Percentiles rank a stretch among this genome's conserved stretches.
Conservation (phyloP, 2,888 invertebrate species). For the Tenthredo amoena region DNA sequence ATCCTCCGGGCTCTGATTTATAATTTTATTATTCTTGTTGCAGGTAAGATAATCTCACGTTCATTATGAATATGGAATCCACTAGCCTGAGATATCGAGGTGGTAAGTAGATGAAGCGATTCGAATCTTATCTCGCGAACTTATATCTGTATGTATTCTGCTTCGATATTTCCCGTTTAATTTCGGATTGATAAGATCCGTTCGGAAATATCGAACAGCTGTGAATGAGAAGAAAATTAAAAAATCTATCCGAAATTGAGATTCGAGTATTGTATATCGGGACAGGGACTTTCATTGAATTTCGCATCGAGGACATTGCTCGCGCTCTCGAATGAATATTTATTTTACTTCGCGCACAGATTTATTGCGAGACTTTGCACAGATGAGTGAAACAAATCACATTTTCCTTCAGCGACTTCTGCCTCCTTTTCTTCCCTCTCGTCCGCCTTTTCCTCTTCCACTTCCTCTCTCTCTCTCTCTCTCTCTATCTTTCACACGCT, state of each 20-base stretch:
- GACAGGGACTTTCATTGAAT: constrained; percentile 11
- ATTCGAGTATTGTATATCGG: neutral
- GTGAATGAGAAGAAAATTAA: neutral
- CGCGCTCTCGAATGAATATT: constrained; percentile 24
- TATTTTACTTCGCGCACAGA: constrained; percentile 17
- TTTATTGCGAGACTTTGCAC: constrained; percentile 30
- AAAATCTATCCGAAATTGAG: neutral
- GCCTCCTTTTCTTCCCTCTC: neutral
- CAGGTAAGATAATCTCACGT: constrained; percentile 10
- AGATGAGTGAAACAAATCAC: constrained; percentile 43
- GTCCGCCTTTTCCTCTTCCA: neutral
- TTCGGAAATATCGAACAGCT: neutral
- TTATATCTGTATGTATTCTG: neutral
- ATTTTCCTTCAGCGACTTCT: constrained; percentile 35
- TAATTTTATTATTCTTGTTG: constrained; percentile 6
- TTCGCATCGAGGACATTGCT: neutral
- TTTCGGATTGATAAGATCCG: neutral
- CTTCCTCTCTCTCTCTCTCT: neutral
- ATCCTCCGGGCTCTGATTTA: neutral
- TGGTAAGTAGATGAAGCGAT: neutral
- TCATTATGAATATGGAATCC: too few species aligned
- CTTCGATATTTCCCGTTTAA: neutral
- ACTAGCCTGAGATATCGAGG: neutral
- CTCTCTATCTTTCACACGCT: neutral
- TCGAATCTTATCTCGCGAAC: neutral